Conservation (phyloP, 23 tunicate species). For the Styela plicata region DNA sequence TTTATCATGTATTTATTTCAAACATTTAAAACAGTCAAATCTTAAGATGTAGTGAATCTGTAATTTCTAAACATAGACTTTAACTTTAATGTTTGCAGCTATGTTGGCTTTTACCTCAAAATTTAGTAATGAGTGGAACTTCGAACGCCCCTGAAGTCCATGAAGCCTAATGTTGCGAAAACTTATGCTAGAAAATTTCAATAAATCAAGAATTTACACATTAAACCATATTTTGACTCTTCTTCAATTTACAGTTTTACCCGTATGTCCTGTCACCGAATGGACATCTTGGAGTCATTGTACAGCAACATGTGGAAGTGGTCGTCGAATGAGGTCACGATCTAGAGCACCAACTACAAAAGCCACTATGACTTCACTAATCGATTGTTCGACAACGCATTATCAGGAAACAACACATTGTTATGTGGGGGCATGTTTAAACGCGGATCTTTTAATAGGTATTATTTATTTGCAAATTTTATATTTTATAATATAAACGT, state of each 20-base stretch:
- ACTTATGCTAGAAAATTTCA: too few relatives aligned
- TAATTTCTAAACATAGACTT: too few relatives aligned
- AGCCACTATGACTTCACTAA: constrained; percentile 87
- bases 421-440: constrained; percentile 62
- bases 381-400: constrained; percentile 82
- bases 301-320: constrained; percentile 85
- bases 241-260: constrained; percentile 60
- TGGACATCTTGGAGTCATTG: constrained; percentile 89
- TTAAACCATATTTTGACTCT: too few relatives aligned
- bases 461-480: not conserved
- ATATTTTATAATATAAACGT: not conserved
- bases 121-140: too few relatives aligned
- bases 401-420: constrained; percentile 80
- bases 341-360: constrained; percentile 55
- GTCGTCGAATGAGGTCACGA: constrained; percentile 68
- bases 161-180: too few relatives aligned
- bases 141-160: too few relatives aligned
- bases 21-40: too few relatives aligned
- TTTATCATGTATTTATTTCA: too few relatives aligned
- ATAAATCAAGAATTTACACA: too few relatives aligned
- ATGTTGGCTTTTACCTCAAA: too few relatives aligned
- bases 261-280: constrained; percentile 78
- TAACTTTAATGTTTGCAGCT: too few relatives aligned
- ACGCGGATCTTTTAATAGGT: not conserved
- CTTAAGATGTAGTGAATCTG: too few relatives aligned